A percentile compares a stretch with the other conserved stretches of the same genome.
Conservation (phyloP, 2,888 invertebrate genomes). For the Elegia similella region DNA sequence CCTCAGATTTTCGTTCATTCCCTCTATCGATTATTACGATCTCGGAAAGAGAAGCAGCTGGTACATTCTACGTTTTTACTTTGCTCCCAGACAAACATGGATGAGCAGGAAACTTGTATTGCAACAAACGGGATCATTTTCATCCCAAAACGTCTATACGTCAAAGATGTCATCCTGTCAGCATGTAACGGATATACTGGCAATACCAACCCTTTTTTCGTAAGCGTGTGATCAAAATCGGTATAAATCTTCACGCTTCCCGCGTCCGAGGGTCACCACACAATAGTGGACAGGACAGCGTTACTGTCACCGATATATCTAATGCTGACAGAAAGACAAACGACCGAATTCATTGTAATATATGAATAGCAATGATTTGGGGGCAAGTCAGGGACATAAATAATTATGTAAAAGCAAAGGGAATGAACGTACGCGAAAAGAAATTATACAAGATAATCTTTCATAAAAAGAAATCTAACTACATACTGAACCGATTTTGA, state of each 20-base stretch:
- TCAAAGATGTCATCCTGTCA: conserved; percentile 20
- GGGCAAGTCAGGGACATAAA: neutral
- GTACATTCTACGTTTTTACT: too few relatives aligned
- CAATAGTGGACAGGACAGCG: conserved; percentile 22
- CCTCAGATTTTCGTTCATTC: too few relatives aligned
- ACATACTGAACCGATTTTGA: too few relatives aligned
- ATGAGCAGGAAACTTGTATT: too few relatives aligned
- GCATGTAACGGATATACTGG: conserved; percentile 19
- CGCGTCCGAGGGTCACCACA: conserved; percentile 23
- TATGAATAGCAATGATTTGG: conserved; percentile 24
- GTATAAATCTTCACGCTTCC: conserved; percentile 25
- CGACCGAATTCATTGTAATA: conserved; percentile 28
- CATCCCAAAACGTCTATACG: neutral
- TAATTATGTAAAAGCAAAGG: neutral
- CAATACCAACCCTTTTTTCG: conserved; percentile 28
- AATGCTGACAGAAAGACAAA: conserved; percentile 27
- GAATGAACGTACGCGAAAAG: neutral
- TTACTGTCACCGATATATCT: conserved; percentile 31
- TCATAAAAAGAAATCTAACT: too few relatives aligned
- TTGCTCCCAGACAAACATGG: too few relatives aligned
- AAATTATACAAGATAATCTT: neutral
- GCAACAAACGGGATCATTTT: neutral
- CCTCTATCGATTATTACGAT: too few relatives aligned
- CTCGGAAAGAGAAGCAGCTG: too few relatives aligned
- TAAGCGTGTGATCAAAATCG: conserved; percentile 22